Base-by-base conservation (phyloP, 2,797 vertebrate genomes). In the Megaceryle alcyon region DNA sequence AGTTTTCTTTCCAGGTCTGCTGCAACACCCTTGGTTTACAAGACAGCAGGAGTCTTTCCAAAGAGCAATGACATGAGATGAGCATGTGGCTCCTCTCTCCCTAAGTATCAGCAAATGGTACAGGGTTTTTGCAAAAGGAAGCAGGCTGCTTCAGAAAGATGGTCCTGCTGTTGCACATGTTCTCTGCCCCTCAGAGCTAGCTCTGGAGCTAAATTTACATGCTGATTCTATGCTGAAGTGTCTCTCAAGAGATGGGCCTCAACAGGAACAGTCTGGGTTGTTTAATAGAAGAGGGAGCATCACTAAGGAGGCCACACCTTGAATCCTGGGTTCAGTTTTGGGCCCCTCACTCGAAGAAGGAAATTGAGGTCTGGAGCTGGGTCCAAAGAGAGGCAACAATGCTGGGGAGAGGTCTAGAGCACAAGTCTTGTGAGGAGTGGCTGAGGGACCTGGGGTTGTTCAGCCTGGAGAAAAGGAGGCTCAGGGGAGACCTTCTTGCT, bases 81-180 rank as follows among this genome's bases (percentile, higher is more conserved):
- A 53, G 43, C 31, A 10, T 2, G 2, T 20, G 31, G 49, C 49
- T 76, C 35, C 64, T 77, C 57, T 22, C 28, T 54, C 39, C 6
- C 2, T 17, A 33, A 56, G 0, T 31, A 28, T 23, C 37, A 12
- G 49, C 0, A 1, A 44, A 23, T 22, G n/a, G 26, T 6, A 7
- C 35, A 59, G 44, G 12, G 20, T 63, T 75, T 61, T 31, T 14
- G 10, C 26, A 23, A 26, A 25, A 72, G 53, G 31, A 53, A 31
- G 37, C 18, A 6, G 35, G 8, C 25, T 54, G 9, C 41, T 57
- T 46, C 19, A 21, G 51, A 22, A 68, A 26, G 37, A 4, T 28
- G 33, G 23, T 35, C 10, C 10, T 43, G 19, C 63, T 64, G 25
- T 44, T 49, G 14, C 41, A 17, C 22, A 19, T 44, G 21, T 64